Conservation (phyloP, 2,888 invertebrate species). For the Bugula neritina region DNA sequence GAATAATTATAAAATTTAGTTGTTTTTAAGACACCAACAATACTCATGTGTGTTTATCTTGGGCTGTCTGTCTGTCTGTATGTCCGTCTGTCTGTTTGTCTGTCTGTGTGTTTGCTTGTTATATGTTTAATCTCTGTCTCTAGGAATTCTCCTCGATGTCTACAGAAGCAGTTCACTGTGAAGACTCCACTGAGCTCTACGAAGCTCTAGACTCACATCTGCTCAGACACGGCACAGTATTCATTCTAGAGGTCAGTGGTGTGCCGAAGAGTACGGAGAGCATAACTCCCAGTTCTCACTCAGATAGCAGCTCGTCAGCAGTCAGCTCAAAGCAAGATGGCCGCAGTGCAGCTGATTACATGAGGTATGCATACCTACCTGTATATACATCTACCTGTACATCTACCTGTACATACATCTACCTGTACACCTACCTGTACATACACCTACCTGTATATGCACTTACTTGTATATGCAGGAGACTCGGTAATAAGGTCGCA, state of each 20-base stretch:
- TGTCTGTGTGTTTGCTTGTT: no score
- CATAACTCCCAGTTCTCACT: no score
- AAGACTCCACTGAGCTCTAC: background rate
- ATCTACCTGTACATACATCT: background rate
- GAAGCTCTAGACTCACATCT: background rate
- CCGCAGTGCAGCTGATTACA: no score
- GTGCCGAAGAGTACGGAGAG: no score
- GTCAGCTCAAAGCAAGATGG: no score
- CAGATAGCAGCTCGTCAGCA: no score
- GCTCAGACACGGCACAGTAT: background rate
- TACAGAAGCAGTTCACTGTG: background rate
- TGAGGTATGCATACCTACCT: background rate
- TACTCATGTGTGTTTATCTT: no score
- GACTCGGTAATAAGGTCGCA: background rate
- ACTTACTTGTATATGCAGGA: background rate
- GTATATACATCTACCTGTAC: background rate
- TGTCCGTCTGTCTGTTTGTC: no score
- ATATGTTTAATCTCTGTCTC: background rate
- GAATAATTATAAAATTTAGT: no score
- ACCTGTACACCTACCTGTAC: background rate
- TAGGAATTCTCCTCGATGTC: constrained; percentile 9
- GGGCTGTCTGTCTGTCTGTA: no score
- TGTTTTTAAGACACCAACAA: no score
- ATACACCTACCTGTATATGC: background rate
- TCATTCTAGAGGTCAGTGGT: background rate